phyloP scores from a whole-genome alignment of 2,888 invertebrate species.

The Chrysodeixis includens region DNA sequence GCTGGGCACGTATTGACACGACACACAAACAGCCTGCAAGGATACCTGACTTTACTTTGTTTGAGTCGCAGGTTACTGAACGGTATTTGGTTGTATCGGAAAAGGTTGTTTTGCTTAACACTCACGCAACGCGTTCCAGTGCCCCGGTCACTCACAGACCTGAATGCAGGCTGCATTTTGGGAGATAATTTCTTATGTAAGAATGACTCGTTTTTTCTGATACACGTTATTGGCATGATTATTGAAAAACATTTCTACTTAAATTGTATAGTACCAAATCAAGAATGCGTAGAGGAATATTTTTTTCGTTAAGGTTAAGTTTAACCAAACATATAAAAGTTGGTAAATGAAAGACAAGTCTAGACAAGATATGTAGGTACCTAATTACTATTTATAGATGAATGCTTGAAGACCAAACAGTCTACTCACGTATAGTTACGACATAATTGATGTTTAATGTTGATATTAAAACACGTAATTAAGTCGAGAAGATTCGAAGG shows the following conservation, averaged over 20 bases:
- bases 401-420: constrained; percentile 15
- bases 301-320: background rate
- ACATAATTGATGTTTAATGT: constrained; percentile 39
- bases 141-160: constrained; percentile 51
- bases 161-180: constrained; percentile 38
- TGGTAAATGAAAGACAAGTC: background rate
- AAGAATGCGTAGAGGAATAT: too few relatives aligned
- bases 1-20: constrained; percentile 51
- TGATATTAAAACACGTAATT: constrained; percentile 38
- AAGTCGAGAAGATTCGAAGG: constrained; percentile 33
- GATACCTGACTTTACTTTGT: constrained; percentile 40
- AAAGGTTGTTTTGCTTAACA: constrained; percentile 57
- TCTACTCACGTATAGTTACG: constrained; percentile 28
- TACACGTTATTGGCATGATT: background rate
- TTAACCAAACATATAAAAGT: background rate
- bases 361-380: constrained; percentile 9
- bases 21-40: constrained; percentile 51
- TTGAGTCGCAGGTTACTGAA: constrained; percentile 48
- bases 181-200: constrained; percentile 47
- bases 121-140: constrained; percentile 52
- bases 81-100: constrained; percentile 43
- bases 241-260: background rate
- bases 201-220: constrained; percentile 11
- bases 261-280: background rate
- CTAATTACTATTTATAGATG: constrained; percentile 19